Evolutionary conservation across 2,113 vertebrate species (phyloP), one percentile per base, ranked within the genome.

Genomic region (Pygoscelis antarcticus): DNA sequence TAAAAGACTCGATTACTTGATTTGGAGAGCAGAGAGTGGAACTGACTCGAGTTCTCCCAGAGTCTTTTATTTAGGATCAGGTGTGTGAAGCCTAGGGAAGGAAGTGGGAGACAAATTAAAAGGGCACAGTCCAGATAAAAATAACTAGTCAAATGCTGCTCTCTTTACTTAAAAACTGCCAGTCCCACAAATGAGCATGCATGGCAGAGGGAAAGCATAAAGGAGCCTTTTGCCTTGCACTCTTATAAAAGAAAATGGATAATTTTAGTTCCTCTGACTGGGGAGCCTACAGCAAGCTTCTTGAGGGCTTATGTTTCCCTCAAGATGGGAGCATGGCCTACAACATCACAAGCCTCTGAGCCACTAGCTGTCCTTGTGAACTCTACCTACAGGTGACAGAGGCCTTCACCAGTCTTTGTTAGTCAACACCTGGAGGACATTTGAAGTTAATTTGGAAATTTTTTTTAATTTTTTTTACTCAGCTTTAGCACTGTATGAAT

Each of bases 71-170:
- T 91, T 78, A 94, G 75, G 51, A 83, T 80, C 54, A 94, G 89
- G 87, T 97, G 74, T 61, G 66, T 86, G 75, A 83, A 92, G 54
- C 44, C 88, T 62, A 84, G 1, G 13, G 38, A 87, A 26, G 40
- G 16, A 92, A 90, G 42, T 22, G 19, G 36, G 62, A 91, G 11
- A 32, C 47, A 85, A 90, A 94, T 83, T 94, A 95, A 74, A 83
- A 89, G 22, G 70, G 16, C 75, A 88, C 44, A 93, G 66, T 74
- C 64, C 21, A 40, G 87, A 60, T 66, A 95, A 96, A 97, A 97
- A 95, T 95, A 93, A 58, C 74, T 86, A 87, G 78, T 69, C 78
- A 91, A 86, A 95, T 58, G 46, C 16, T 81, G 16, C 58, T 79
- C 11, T 94, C 51, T 60, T 27, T 58, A 81, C 70, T 94, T 90